These are phyloP conservation scores for Drosophila repleta DNA, from an alignment of 1,140 invertebrate species.

Conservation along the genomic window DNA sequence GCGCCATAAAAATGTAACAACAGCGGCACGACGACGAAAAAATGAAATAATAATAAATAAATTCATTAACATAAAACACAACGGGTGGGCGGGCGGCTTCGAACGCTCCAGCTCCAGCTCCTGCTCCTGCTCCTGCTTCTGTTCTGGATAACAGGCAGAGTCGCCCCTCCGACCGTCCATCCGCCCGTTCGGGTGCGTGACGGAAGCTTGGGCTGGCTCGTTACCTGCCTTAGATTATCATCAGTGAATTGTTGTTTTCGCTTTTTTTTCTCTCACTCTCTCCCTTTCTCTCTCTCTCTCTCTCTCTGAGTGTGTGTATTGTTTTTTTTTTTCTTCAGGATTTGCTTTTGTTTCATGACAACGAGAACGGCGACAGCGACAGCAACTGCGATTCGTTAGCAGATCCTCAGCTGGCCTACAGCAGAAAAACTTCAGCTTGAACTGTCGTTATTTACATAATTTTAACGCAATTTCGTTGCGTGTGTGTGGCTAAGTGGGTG, in stretches of 20 bases:
- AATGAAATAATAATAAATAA: constrained; percentile 79
- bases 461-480: constrained; percentile 28
- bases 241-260: constrained; percentile 68
- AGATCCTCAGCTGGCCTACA: constrained; percentile 22
- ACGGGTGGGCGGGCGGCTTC: neutral
- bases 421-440: constrained; percentile 6
- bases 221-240: constrained; percentile 75
- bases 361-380: no score
- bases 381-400: constrained; percentile 30
- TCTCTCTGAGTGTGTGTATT: neutral
- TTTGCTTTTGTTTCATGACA: constrained; percentile 27
- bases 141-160: neutral
- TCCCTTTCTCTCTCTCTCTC: no score
- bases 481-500: neutral
- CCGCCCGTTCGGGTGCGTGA: constrained; percentile 50
- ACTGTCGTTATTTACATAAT: constrained; percentile 42
- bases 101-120: no score
- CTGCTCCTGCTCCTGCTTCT: no score
- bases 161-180: no score
- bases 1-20: constrained; percentile 36
- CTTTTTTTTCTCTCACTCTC: neutral
- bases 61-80: constrained; percentile 78
- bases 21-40: constrained; percentile 27
- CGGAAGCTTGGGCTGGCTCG: constrained; percentile 56
- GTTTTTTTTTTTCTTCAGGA: constrained; percentile 44